phyloP scores from a whole-genome alignment of 2,113 vertebrate species.

The Thalassoma bifasciatum region DNA sequence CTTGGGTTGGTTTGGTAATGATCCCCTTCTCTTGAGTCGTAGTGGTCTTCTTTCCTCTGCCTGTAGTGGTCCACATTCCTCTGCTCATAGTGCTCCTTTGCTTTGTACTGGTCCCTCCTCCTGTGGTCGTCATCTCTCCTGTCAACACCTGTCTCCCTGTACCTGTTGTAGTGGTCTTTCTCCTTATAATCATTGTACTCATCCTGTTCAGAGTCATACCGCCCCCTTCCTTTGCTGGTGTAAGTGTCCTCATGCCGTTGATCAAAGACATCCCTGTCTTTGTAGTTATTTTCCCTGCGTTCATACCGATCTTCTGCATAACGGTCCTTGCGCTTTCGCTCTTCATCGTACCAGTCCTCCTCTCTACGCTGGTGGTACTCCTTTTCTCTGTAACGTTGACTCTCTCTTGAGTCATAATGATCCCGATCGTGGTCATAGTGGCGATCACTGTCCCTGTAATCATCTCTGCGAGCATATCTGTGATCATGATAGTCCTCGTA shows the following conservation, averaged over 20 bases:
- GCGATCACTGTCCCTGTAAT: conserved; percentile 48
- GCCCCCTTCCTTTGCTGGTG: conserved; percentile 35
- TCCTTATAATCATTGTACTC: conserved; percentile 52
- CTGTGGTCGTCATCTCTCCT: conserved; percentile 58
- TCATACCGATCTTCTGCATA: conserved; percentile 57
- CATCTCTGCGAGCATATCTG: conserved; percentile 41
- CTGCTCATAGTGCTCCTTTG: conserved; percentile 47
- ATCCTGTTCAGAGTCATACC: conserved; percentile 64
- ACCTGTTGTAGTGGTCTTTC: conserved; percentile 47
- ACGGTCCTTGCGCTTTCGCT: conserved; percentile 43
- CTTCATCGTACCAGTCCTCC: conserved; percentile 49
- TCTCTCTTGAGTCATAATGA: conserved; percentile 60
- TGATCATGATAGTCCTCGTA: conserved; percentile 58
- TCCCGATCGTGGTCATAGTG: conserved; percentile 57
- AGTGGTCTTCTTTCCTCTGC: conserved; percentile 33
- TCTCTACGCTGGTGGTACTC: conserved; percentile 55
- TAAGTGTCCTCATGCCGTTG: conserved; percentile 39
- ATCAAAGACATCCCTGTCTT: conserved; percentile 39
- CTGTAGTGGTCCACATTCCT: conserved; percentile 50
- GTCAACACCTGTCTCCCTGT: conserved; percentile 61
- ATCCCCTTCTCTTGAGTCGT: conserved; percentile 43
- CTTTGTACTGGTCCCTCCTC: conserved; percentile 52
- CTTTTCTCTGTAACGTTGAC: conserved; percentile 46
- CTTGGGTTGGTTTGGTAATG: background rate
- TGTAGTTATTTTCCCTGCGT: conserved; percentile 42